Percentiles rank a stretch among this genome's conserved stretches.
Evolutionary conservation across 1,140 invertebrate genomes (phyloP).

Genomic region (Rhynchophorus ferrugineus): DNA sequence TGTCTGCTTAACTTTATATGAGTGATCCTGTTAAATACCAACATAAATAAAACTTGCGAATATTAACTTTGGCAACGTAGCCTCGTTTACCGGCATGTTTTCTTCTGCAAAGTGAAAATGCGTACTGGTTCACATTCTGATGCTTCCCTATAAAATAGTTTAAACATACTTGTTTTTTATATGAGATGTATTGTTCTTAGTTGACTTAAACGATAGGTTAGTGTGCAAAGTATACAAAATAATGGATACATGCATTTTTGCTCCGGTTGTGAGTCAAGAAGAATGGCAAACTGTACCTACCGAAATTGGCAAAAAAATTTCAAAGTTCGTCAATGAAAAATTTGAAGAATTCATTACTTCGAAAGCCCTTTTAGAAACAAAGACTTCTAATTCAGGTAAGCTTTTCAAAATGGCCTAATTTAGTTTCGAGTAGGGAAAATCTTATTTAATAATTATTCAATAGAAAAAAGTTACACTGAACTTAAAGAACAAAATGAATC

Average conservation of each 20-base stretch:
- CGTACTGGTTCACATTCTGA: slow-evolving; percentile 3
- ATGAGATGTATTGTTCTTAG: background rate
- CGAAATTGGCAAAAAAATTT: slow-evolving; percentile 50
- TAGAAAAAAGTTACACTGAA: slow-evolving; percentile 53
- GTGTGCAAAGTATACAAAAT: background rate
- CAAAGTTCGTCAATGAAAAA: slow-evolving; percentile 52
- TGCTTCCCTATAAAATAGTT: slow-evolving; percentile 10
- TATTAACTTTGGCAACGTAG: slow-evolving; percentile 10
- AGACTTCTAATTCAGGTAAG: slow-evolving; percentile 52
- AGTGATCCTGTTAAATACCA: no score
- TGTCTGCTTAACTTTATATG: no score
- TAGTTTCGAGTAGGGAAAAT: background rate
- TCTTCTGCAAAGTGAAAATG: slow-evolving; percentile 11
- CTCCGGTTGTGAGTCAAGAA: slow-evolving; percentile 34
- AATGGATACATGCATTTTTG: slow-evolving; percentile 29
- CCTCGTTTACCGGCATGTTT: slow-evolving; percentile 19
- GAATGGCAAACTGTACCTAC: slow-evolving; percentile 46
- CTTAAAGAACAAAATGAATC: slow-evolving; percentile 51
- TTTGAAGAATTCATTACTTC: slow-evolving; percentile 62
- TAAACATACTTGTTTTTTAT: background rate
- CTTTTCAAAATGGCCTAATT: slow-evolving; percentile 1
- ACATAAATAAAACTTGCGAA: no score
- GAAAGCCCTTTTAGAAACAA: slow-evolving; percentile 59
- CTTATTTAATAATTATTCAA: slow-evolving; percentile 24
- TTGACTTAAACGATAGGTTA: background rate